Percentiles rank a stretch among this genome's conserved stretches.
phyloP scores from a whole-genome alignment of 2,113 vertebrate genomes.

The Axis porcinus region DNA sequence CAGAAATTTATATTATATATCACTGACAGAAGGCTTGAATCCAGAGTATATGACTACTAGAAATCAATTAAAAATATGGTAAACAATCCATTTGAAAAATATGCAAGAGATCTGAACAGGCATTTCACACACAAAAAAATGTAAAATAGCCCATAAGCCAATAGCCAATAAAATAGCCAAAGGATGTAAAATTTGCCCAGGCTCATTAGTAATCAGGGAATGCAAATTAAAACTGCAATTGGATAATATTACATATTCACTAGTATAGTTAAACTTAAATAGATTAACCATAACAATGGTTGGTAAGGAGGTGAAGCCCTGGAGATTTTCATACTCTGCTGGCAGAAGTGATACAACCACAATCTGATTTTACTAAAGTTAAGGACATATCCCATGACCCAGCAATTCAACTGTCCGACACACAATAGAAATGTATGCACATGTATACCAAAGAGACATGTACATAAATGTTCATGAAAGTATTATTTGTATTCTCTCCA shows the following conservation, averaged over 20 bases:
- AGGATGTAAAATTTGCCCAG: not conserved
- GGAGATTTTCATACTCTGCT: not conserved
- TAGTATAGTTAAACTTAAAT: not conserved
- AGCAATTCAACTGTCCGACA: not conserved
- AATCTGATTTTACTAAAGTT: not conserved
- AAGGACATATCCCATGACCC: not conserved
- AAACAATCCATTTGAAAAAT: not conserved
- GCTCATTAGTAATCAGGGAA: not conserved
- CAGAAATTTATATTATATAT: not conserved
- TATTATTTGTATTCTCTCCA: not conserved
- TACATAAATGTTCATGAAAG: not conserved
- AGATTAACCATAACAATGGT: not conserved
- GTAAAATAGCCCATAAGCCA: not conserved
- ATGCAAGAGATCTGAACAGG: not conserved
- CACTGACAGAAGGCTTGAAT: not conserved
- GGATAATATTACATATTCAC: not conserved
- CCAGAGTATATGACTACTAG: not conserved
- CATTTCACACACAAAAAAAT: not conserved
- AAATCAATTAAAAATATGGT: not conserved
- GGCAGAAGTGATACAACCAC: not conserved
- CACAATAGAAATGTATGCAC: not conserved
- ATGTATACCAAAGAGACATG: not conserved
- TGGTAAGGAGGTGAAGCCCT: not conserved
- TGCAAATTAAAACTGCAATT: not conserved
- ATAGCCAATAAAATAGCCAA: not conserved